These are phyloP conservation scores for Nemapogon koenigi DNA, from an alignment of 2,888 invertebrate genomes.

Conservation along the genomic window DNA sequence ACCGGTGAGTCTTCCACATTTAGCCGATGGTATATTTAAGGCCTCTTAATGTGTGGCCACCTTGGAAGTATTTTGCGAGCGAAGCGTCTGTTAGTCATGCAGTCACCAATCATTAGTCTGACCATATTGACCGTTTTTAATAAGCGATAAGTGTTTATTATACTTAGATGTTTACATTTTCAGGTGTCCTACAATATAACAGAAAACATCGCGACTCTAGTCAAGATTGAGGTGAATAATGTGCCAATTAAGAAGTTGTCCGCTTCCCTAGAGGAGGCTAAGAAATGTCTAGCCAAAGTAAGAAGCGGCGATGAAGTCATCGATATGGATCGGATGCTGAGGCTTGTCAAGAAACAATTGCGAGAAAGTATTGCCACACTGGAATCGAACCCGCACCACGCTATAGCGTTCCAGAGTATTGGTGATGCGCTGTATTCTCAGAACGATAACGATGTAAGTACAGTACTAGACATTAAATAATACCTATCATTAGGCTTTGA, in stretches of 20 bases:
- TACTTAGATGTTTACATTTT: slow-evolving; percentile 18
- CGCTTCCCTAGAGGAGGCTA: slow-evolving; percentile 65
- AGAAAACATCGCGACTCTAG: slow-evolving; percentile 75
- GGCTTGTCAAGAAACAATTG: slow-evolving; percentile 74
- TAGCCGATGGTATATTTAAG: too few species aligned
- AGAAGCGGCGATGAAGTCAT: slow-evolving; percentile 53
- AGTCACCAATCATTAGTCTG: too few species aligned
- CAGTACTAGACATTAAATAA: too few species aligned
- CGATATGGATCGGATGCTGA: slow-evolving; percentile 77
- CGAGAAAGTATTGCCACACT: slow-evolving; percentile 73
- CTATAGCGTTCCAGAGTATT: slow-evolving; percentile 78
- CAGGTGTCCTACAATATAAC: slow-evolving; percentile 73
- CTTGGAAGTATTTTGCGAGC: too few species aligned
- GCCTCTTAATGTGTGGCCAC: too few species aligned
- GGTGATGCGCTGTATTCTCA: slow-evolving; percentile 85
- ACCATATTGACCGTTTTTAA: too few species aligned
- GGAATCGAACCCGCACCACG: slow-evolving; percentile 79
- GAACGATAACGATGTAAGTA: slow-evolving; percentile 72
- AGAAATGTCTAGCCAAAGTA: slow-evolving; percentile 28
- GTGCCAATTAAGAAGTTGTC: slow-evolving; percentile 74
- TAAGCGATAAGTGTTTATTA: too few species aligned
- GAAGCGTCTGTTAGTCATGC: too few species aligned
- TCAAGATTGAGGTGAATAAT: slow-evolving; percentile 76
- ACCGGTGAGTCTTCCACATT: too few species aligned
- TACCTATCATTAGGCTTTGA: too few species aligned